Percentiles rank a stretch among this genome's conserved stretches.
These are phyloP conservation scores for Xyrichtys novacula DNA, from an alignment of 2,797 vertebrate genomes.

Conservation along the genomic window DNA sequence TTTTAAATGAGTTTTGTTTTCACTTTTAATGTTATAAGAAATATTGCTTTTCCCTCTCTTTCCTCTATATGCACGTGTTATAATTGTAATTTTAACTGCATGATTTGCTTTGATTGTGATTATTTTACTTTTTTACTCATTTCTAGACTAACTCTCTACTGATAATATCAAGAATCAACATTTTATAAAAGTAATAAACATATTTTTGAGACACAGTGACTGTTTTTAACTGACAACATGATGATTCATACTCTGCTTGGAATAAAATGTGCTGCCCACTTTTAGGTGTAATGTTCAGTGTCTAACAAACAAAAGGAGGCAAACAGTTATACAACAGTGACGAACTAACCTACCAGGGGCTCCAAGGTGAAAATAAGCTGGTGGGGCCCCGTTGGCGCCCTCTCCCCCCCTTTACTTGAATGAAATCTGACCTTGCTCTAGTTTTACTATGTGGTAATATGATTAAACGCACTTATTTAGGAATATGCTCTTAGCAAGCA, in stretches of 20 bases:
- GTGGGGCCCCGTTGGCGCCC: neutral
- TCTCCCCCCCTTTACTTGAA: neutral
- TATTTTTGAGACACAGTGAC: too few relatives aligned
- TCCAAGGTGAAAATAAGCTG: neutral
- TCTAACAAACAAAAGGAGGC: neutral
- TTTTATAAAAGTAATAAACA: too few relatives aligned
- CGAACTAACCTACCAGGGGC: neutral
- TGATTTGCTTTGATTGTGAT: too few relatives aligned
- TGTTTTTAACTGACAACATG: neutral
- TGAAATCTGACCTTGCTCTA: neutral
- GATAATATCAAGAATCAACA: too few relatives aligned
- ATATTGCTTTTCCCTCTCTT: too few relatives aligned
- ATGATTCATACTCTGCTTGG: neutral
- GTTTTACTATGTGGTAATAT: neutral
- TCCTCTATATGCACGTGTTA: too few relatives aligned
- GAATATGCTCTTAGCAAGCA: neutral
- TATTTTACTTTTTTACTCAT: too few relatives aligned
- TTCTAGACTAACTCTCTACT: too few relatives aligned
- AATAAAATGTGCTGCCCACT: neutral
- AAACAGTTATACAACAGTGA: neutral
- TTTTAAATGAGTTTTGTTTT: too few relatives aligned
- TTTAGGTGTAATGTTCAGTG: neutral
- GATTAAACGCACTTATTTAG: neutral
- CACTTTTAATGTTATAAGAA: too few relatives aligned
- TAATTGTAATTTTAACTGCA: too few relatives aligned